phyloP scores from a whole-genome alignment of 2,888 invertebrate species.

The Megaustenia siamemsis region DNA sequence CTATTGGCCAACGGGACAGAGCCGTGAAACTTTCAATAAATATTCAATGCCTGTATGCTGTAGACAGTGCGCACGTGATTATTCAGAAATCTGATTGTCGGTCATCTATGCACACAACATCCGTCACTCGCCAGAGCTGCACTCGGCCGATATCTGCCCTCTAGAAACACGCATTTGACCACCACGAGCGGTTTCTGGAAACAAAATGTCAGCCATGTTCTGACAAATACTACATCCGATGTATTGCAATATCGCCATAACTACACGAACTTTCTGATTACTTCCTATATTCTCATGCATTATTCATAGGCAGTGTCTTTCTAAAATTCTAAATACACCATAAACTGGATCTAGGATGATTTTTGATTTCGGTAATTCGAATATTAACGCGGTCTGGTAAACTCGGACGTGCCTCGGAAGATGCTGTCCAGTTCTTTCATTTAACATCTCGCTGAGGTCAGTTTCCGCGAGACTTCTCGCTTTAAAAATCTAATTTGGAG shows the following conservation, averaged over 20 bases:
- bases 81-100: slow-evolving; percentile 9
- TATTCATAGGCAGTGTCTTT: slow-evolving; percentile 26
- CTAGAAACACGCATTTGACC: slow-evolving; percentile 25
- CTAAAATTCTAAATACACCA: not conserved
- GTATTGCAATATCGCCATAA: slow-evolving; percentile 18
- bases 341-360: slow-evolving; percentile 6
- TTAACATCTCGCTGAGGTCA: not conserved
- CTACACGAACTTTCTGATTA: not conserved
- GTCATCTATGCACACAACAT: not conserved
- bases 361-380: slow-evolving; percentile 26
- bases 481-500: not conserved
- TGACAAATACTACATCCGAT: not conserved
- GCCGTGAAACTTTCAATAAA: not conserved
- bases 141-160: not conserved
- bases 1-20: not conserved
- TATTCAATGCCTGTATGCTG: not conserved
- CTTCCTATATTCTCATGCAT: slow-evolving; percentile 7
- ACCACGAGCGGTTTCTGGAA: not conserved
- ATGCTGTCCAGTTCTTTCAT: not conserved
- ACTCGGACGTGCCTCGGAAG: not conserved
- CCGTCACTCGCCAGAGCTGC: not conserved
- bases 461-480: not conserved
- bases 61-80: not conserved
- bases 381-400: slow-evolving; percentile 22
- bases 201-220: not conserved